Evolutionary conservation across 2,797 vertebrate species (phyloP), one percentile per base, ranked within the genome.

Genomic region (Sitta carolinensis): DNA sequence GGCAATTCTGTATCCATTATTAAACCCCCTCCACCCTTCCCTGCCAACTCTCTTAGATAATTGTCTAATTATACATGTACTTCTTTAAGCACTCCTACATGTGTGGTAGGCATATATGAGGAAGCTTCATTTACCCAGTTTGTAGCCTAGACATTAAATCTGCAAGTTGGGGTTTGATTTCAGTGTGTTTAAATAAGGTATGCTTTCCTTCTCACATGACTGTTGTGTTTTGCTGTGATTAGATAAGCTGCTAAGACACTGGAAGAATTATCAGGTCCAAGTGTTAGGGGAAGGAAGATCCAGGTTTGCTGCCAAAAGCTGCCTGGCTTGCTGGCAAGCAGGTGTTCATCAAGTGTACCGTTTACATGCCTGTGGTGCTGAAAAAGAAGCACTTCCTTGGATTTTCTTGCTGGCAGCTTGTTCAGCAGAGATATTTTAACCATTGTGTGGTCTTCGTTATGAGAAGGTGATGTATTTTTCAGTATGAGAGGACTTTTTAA

Each of bases 331-430:
- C 55, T 88, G 70, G 63, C 21, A 57, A 73, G 63, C 59, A 82
- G 61, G 10, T 20, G 2, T 80, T 81, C 0, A 0, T 52, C 0
- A 10, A 32, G 36, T 70, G 36, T n/a, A 19, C 43, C 3, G 0
- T 63, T 84, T 68, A 32, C 43, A 14, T 38, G 29, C 54, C 68
- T 43, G 29, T 43, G 38, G 26, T 85, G 47, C 64, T 84, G 78
- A 80, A 83, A 92, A 89, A 62, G 54, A 85, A 70, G 36, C 8
- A 11, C 23, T 47, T 40, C 9, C 9, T 66, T 68, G 73, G 47
- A 72, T 89, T 78, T 87, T 89, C 61, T 77, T 87, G 11, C 72
- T 59, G 57, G 61, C 42, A 94, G 45, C 50, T 92, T n/a, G 23
- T 80, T 86, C 64, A 72, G 61, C 61, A 85, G 68, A 32, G 52